These are phyloP conservation scores for Polylopha cassiicola DNA, from an alignment of 2,888 invertebrate species.

Conservation along the genomic window DNA sequence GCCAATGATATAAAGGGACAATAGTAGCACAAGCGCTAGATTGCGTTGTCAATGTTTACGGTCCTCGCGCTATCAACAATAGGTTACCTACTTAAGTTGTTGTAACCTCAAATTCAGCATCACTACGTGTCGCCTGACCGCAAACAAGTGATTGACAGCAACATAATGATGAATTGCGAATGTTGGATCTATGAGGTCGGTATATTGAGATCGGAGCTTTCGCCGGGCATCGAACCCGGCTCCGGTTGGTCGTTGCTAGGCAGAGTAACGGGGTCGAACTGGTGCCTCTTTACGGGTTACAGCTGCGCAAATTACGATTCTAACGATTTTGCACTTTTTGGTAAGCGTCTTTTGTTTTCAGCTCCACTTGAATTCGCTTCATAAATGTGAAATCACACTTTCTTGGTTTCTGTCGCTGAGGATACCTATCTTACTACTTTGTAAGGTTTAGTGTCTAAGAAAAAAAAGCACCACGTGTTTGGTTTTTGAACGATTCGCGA, in stretches of 20 bases:
- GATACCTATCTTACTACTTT: too few species aligned
- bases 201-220: constrained; percentile 51
- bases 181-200: constrained; percentile 65
- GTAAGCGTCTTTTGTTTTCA: too few species aligned
- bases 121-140: constrained; percentile 19
- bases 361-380: too few species aligned
- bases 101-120: constrained; percentile 14
- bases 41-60: constrained; percentile 11
- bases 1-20: neutral
- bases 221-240: constrained; percentile 66
- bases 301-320: constrained; percentile 39
- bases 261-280: constrained; percentile 59
- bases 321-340: too few species aligned
- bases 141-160: constrained; percentile 41
- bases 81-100: constrained; percentile 20
- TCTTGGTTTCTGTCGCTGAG: too few species aligned
- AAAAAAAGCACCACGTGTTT: too few species aligned
- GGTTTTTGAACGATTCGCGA: too few species aligned
- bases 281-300: constrained; percentile 41
- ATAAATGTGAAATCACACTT: too few species aligned
- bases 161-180: constrained; percentile 68
- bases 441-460: too few species aligned
- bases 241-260: constrained; percentile 53
- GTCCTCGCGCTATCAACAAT: constrained; percentile 14
- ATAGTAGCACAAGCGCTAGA: constrained; percentile 2